Percentiles rank a stretch among this genome's conserved stretches.
These are phyloP conservation scores for Panopea generosa DNA, from an alignment of 2,888 invertebrate genomes.

Conservation along the genomic window DNA sequence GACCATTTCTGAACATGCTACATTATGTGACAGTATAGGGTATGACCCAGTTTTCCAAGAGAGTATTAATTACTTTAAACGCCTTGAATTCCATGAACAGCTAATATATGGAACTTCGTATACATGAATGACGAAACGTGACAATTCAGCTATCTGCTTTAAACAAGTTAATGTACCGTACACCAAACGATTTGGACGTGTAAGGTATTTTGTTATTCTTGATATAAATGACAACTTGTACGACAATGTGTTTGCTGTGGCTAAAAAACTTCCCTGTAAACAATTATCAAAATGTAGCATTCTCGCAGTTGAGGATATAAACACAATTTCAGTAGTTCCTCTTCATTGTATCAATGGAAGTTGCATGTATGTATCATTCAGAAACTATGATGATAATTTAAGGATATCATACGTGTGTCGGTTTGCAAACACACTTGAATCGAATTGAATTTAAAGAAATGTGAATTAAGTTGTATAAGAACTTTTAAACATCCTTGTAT, in stretches of 20 bases:
- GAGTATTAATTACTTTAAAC: not conserved
- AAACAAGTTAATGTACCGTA: not conserved
- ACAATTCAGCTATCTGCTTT: not conserved
- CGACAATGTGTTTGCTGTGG: not conserved
- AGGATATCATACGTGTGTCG: not conserved
- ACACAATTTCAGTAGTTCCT: not conserved
- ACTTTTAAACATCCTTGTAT: too few relatives aligned
- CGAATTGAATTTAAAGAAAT: not conserved
- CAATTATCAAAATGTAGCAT: not conserved
- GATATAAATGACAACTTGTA: not conserved
- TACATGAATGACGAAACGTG: not conserved
- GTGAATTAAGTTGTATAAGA: too few relatives aligned
- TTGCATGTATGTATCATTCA: not conserved
- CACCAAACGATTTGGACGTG: not conserved
- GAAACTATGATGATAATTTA: not conserved
- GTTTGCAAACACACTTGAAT: not conserved
- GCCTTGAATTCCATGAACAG: not conserved
- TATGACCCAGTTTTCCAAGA: not conserved
- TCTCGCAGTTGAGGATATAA: not conserved
- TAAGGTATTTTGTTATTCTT: not conserved
- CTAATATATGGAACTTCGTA: not conserved
- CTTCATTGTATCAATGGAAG: not conserved
- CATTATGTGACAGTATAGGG: not conserved
- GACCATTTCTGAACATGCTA: not conserved
- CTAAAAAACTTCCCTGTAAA: not conserved